These are phyloP conservation scores for Haplochromis vanheusdeni DNA, from an alignment of 2,113 vertebrate species.

Conservation along the genomic window DNA sequence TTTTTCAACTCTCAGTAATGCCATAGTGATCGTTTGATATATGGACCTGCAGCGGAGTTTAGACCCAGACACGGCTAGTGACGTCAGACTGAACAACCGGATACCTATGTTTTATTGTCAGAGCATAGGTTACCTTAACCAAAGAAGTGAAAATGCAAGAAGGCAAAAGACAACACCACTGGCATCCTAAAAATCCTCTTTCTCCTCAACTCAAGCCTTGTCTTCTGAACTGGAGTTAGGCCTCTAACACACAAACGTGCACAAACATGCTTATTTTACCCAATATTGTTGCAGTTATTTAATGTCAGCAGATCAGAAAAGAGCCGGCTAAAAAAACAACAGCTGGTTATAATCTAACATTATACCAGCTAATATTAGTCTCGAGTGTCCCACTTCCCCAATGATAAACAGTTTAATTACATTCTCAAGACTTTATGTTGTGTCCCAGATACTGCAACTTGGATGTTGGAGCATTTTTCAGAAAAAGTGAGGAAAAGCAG, in stretches of 20 bases:
- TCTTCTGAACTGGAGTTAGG: background rate
- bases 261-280: background rate
- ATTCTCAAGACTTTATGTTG: background rate
- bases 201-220: background rate
- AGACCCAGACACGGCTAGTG: too few species aligned
- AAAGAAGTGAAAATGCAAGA: background rate
- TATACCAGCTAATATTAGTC: background rate
- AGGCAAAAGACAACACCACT: background rate
- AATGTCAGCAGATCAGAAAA: background rate
- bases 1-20: too few species aligned
- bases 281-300: background rate
- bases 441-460: background rate
- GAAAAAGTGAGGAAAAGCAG: background rate
- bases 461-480: background rate
- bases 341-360: background rate
- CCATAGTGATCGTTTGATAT: too few species aligned
- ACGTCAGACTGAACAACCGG: too few species aligned
- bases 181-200: background rate
- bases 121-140: background rate
- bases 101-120: background rate
- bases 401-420: background rate
- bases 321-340: fast-evolving
- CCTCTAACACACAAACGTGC: background rate
- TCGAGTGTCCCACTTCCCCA: background rate
- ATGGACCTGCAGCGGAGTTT: too few species aligned